Base-by-base conservation (phyloP, 2,797 vertebrate species). In the Myotis daubentonii region DNA sequence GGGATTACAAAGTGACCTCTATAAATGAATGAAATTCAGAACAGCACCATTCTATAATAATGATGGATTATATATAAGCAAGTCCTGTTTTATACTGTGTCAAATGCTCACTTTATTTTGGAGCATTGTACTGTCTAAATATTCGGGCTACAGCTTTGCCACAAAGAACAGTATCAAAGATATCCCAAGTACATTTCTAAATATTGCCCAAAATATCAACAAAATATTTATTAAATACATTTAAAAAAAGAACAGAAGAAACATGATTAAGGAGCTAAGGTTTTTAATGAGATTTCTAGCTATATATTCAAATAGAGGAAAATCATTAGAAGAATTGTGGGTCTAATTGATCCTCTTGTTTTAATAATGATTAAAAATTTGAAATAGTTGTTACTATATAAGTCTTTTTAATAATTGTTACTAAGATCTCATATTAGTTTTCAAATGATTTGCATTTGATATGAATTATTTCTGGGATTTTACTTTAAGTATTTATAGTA, bases 11-110 rank as follows among this genome's bases (percentile, higher is more conserved):
- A 91, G 47, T 89, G 68, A 84, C 65, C 57, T 93, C 30, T 87
- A 89, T 87, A 92, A 80, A 91, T 89, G 49, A 94, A 80, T 75
- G 62, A 87, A 93, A 94, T 95, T 71, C 16, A 44, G 62, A 53
- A 82, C 49, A 87, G 5, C 33, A 81, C 12, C 38, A 70, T 88
- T 75, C 36, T 93, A 6, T 80, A 81, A 68, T 41, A 89, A 85
- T 76, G 68, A 93, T 36, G 30, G 74, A 72, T 95, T 92, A 75
- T 33, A 38, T 68, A 74, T 23, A 91, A 57, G 55, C 65, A 88
- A n/a, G 16, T 88, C 2, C 38, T 87, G 28, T 76, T 28, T 94
- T 92, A 75, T 30, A 79, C 41, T 62, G 19, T 93, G 30, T 80
- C 80, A 83, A 91, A 83, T 20, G n/a, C 8, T 62, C 84, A 47